Evolutionary conservation across 2,113 vertebrate species (phyloP).

Genomic region (Gyps fulvus): DNA sequence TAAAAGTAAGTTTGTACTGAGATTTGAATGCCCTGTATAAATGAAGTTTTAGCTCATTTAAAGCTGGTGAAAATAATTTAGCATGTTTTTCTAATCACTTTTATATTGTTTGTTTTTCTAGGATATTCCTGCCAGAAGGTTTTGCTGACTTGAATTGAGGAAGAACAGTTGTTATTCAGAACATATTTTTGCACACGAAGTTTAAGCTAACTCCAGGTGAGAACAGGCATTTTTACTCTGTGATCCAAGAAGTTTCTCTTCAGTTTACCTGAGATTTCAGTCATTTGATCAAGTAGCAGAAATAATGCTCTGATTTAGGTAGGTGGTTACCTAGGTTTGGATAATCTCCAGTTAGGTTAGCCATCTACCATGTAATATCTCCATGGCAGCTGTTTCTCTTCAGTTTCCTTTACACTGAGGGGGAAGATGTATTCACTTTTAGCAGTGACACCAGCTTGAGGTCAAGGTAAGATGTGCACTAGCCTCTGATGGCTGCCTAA

Average conservation of each 20-base stretch:
- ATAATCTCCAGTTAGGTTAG: neutral
- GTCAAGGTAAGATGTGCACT: neutral
- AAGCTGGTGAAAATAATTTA: neutral
- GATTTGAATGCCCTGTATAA: neutral
- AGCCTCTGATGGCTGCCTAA: neutral
- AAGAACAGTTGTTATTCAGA: neutral
- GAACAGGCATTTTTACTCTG: neutral
- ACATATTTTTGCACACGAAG: accelerated
- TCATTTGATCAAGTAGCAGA: neutral
- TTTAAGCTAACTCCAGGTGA: neutral
- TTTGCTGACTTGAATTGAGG: neutral
- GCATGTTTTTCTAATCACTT: neutral
- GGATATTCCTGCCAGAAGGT: neutral
- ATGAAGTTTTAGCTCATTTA: neutral
- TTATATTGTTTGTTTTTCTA: neutral
- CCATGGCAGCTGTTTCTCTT: neutral
- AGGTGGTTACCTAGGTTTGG: neutral
- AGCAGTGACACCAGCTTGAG: neutral
- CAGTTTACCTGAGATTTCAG: neutral
- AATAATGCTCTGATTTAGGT: neutral
- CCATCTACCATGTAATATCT: neutral
- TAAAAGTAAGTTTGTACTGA: neutral
- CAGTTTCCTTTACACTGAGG: neutral
- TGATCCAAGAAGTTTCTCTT: neutral
- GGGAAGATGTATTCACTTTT: neutral